Conservation (phyloP, 64 coral and sea anemone species). For the Catalaphyllia jardinei region DNA sequence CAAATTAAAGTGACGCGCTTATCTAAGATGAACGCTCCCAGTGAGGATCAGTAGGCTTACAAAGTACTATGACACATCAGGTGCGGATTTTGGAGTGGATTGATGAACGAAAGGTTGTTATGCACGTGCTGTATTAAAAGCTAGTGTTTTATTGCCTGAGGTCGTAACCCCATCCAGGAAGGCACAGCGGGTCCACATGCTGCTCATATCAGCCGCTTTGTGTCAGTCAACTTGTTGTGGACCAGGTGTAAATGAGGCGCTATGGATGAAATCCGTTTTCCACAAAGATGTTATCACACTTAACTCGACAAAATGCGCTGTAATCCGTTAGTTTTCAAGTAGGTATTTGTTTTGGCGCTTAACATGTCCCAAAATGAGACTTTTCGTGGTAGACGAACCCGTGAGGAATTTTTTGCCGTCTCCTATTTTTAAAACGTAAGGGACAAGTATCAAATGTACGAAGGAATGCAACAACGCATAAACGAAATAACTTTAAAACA, state of each 20-base stretch:
- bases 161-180: conserved; percentile 36
- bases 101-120: conserved; percentile 60
- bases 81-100: conserved; percentile 57
- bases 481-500: neutral
- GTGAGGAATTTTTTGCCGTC: conserved; percentile 15
- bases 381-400: neutral
- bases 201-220: conserved; percentile 28
- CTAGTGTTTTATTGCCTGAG: conserved; percentile 17
- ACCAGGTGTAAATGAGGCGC: conserved; percentile 80
- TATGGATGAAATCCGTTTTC: conserved; percentile 88
- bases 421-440: conserved; percentile 5
- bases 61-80: neutral
- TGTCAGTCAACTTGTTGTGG: conserved; percentile 78
- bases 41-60: conserved; percentile 2
- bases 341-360: neutral
- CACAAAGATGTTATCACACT: conserved; percentile 80
- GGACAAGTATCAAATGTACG: neutral
- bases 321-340: conserved; percentile 54
- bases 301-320: conserved; percentile 50
- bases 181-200: conserved; percentile 44
- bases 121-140: conserved; percentile 37
- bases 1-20: neutral
- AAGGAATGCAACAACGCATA: neutral
- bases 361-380: neutral
- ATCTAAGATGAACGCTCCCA: conserved; percentile 11